Base-by-base conservation (phyloP, 1,140 invertebrate genomes). In the Dreissena rostriformis region DNA sequence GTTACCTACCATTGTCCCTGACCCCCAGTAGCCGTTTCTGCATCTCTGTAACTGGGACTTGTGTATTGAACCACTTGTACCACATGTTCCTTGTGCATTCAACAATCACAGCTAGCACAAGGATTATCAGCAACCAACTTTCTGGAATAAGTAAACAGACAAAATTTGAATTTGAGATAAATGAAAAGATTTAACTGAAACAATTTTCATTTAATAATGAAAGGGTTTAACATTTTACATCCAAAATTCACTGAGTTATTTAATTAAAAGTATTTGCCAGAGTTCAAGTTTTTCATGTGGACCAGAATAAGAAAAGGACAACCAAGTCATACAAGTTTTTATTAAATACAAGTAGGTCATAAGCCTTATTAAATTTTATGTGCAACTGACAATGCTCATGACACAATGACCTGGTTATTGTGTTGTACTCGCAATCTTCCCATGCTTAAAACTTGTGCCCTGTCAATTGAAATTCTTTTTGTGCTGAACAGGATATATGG, bases 1-100 rank as follows among this genome's bases (percentile, higher is more conserved):
- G 52, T 19, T 14, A 79, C 70, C 1, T 72, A 81, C 79, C 79
- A 66, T 72, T 72, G 65, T 81, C 79, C 51, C 57, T 65, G n/a
- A 81, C 70, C 17, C 79, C 79, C 19, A 81, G 70, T 19, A 81
- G 53, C 22, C 66, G 79, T 73, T 81, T 81, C 79, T 81, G 79
- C 29, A 29, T 51, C 29, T 19, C 29, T 26, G 79, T 81, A 1
- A 81, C 79, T 49, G 72, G 68, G 17, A 81, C n/a, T 65, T 72
- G 79, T 26, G 52, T 22, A 61, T 22, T 52, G n/a, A 81, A 65
- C 53, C 61, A 39, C 15, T 28, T 24, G 28, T 81, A 19, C 14
- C 68, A 72, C 10, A 72, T 8, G 22, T 72, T 72, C 7, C 19
- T 68, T n/a, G 49, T 63, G 5, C 65, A 11, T 17, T 81, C 79